Base-by-base conservation (phyloP, 2,113 vertebrate species). In the Solenodon paradoxus region DNA sequence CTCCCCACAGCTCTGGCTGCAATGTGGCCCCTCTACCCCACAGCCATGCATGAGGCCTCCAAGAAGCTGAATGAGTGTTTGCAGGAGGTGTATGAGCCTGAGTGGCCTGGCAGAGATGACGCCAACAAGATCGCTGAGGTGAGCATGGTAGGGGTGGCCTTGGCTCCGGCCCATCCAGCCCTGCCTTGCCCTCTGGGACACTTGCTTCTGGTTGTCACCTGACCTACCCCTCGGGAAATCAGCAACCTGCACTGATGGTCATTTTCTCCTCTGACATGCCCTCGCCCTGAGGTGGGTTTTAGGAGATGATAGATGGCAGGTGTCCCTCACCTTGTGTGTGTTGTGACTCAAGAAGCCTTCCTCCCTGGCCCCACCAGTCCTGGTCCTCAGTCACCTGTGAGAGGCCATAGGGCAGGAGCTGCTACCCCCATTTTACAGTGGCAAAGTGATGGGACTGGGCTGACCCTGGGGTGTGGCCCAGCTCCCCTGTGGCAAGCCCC, bases 21-120 rank as follows among this genome's bases (percentile, higher is more conserved):
- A 87, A 26, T 4, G 17, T 66, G 19, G 19, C 2, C 96, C 47
- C 94, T 98, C 66, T 97, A 80, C 91, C 97, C 85, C 82, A 51
- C 97, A 99, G 99, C 99, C 38, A 99, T 99, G 99, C 99, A 99
- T 0, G 99, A 99, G 97, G 99, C 99, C 88, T 99, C 99, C 95
- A 99, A 99, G 98, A 99, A 99, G 95, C 94, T 99, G 96, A 99
- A 99, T 0, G 98, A 99, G 19, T 99, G 99, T 98, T 98, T 99
- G 96, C 99, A 98, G 92, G 99, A 99, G 96, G 99, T 99, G 97
- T 99, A 99, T 40, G 99, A 99, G 93, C 98, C 99, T 0, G 99
- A 99, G 0, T 99, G 99, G 99, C 98, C 99, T 0, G 99, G 99
- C 89, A 99, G 99, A 97, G 99, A 99, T 0, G 99, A 99, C n/a